Percentiles rank a stretch among this genome's conserved stretches.
These are phyloP conservation scores for Caenorhabditis doughertyi DNA, from an alignment of 2,888 invertebrate genomes.

Conservation along the genomic window DNA sequence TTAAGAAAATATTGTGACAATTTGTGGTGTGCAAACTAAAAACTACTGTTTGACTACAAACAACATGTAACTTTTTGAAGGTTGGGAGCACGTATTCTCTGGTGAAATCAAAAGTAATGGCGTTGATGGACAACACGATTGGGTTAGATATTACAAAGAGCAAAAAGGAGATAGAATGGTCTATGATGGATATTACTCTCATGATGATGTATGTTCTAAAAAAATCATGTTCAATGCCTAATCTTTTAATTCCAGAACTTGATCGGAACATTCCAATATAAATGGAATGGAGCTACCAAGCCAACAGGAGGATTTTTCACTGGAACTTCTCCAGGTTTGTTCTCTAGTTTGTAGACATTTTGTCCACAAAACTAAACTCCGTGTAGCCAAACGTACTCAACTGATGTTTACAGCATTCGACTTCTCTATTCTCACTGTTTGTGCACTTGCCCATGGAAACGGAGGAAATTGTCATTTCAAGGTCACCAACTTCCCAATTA, in stretches of 20 bases:
- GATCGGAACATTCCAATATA: constrained; percentile 82
- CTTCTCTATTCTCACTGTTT: constrained; percentile 80
- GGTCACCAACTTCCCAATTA: constrained; percentile 68
- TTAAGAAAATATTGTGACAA: constrained; percentile 28
- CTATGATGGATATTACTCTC: constrained; percentile 80
- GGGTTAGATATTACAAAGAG: constrained; percentile 80
- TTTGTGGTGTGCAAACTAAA: constrained; percentile 48
- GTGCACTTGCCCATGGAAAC: constrained; percentile 78
- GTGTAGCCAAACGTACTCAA: constrained; percentile 16
- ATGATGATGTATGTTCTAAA: constrained; percentile 70
- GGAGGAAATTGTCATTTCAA: constrained; percentile 76
- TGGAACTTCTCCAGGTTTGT: constrained; percentile 79
- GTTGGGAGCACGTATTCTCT: constrained; percentile 82
- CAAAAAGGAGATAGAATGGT: constrained; percentile 80
- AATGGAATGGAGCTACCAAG: constrained; percentile 77
- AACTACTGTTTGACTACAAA: constrained; percentile 60
- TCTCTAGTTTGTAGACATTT: neutral
- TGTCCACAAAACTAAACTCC: constrained; percentile 10
- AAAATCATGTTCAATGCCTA: neutral
- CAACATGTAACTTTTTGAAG: constrained; percentile 57
- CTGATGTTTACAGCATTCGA: constrained; percentile 78
- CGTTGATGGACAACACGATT: constrained; percentile 81
- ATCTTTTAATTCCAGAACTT: constrained; percentile 64
- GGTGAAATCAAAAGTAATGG: constrained; percentile 77
- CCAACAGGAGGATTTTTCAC: constrained; percentile 81